Evolutionary conservation across 2,888 invertebrate species (phyloP).

Genomic region (Choristoneura rosaceana): DNA sequence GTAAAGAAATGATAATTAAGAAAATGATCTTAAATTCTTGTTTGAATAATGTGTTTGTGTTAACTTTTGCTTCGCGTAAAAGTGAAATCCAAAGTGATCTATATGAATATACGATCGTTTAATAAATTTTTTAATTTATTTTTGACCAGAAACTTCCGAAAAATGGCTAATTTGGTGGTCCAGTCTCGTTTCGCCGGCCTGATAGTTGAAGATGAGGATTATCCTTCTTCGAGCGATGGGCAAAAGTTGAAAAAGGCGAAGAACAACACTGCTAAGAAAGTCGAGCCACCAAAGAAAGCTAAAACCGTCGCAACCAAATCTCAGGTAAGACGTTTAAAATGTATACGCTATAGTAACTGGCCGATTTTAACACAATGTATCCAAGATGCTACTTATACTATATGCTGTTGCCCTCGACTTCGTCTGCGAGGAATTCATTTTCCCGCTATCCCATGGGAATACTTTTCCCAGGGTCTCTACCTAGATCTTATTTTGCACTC

Average conservation of each 20-base stretch:
- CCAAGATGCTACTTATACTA: no score
- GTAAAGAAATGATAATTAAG: no score
- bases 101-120: no score
- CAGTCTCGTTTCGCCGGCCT: constrained; percentile 91
- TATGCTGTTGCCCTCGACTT: no score
- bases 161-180: constrained; percentile 88
- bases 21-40: not conserved
- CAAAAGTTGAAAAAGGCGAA: constrained; percentile 77
- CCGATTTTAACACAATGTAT: not conserved
- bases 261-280: constrained; percentile 62
- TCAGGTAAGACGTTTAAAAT: constrained; percentile 55
- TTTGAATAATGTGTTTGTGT: not conserved
- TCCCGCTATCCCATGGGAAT: no score
- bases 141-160: constrained; percentile 34
- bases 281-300: constrained; percentile 68
- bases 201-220: constrained; percentile 90
- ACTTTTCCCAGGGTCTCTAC: no score
- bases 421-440: no score
- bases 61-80: not conserved
- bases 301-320: constrained; percentile 62
- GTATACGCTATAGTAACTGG: not conserved
- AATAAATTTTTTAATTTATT: not conserved
- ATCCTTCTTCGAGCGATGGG: constrained; percentile 60
- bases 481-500: no score
- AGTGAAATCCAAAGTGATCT: not conserved